Conservation (phyloP, 2,888 invertebrate genomes). For the Parapristionchus giblindavisi region DNA sequence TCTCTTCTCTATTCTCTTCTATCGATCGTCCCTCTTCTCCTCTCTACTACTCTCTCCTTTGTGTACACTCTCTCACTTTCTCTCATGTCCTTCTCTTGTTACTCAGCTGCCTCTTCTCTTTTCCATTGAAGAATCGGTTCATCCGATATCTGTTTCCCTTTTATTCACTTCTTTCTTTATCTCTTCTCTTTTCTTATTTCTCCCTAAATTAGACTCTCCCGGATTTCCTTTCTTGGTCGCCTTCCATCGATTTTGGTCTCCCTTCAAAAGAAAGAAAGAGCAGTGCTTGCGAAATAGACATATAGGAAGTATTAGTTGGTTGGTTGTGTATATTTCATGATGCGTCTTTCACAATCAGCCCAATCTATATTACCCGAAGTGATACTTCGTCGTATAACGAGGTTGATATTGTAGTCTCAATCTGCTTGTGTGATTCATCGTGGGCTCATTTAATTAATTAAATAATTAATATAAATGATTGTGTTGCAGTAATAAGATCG, state of each 20-base stretch:
- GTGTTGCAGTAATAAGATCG: conserved; percentile 10
- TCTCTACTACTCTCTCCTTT: not conserved
- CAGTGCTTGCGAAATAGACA: too few relatives aligned
- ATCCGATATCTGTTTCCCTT: conserved; percentile 10
- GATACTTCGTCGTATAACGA: conserved; percentile 13
- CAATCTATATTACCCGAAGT: conserved; percentile 14
- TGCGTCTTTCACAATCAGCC: conserved; percentile 15
- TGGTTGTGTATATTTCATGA: conserved; percentile 1
- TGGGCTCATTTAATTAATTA: not conserved
- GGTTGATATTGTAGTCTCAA: not conserved
- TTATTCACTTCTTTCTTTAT: conserved; percentile 2
- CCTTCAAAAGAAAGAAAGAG: not conserved
- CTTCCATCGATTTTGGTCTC: not conserved
- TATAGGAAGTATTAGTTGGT: not conserved
- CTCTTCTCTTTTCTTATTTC: not conserved
- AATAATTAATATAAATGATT: not conserved
- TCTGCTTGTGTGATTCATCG: not conserved
- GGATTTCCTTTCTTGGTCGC: not conserved
- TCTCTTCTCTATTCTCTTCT: conserved; percentile 6
- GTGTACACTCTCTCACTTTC: conserved; percentile 1
- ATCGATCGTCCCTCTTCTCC: conserved; percentile 16
- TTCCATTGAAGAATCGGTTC: conserved; percentile 29
- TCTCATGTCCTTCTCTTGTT: conserved; percentile 25
- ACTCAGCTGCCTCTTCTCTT: conserved; percentile 15
- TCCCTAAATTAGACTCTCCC: not conserved